These are phyloP conservation scores for Sycon ciliatum DNA, from an alignment of 37 sponge, comb jelly and placozoan species.

Conservation along the genomic window DNA sequence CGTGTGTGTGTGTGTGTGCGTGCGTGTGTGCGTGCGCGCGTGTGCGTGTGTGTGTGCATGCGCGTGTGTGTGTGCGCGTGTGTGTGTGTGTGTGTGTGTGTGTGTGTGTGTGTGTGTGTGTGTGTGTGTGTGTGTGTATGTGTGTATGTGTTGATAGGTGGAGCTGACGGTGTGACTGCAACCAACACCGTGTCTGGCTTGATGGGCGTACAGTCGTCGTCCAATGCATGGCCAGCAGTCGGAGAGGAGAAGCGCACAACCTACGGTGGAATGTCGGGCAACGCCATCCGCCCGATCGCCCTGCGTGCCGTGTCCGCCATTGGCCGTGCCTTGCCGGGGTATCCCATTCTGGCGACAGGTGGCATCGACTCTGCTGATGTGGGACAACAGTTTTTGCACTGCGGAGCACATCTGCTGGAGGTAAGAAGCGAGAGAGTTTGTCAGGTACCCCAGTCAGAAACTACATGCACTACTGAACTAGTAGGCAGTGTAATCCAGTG, in stretches of 20 bases:
- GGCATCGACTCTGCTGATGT: slow-evolving; percentile 81
- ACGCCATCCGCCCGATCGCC: slow-evolving; percentile 79
- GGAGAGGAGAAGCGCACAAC: slow-evolving; percentile 71
- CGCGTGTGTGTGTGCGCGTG: too few species aligned
- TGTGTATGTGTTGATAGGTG: slow-evolving; percentile 44
- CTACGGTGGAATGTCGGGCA: slow-evolving; percentile 83
- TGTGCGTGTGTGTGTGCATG: background rate
- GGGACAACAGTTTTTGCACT: slow-evolving; percentile 78
- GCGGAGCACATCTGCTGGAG: slow-evolving; percentile 75
- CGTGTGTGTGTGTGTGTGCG: background rate
- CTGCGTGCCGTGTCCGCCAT: slow-evolving; percentile 78
- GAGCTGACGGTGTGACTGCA: slow-evolving; percentile 87
- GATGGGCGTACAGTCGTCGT: slow-evolving; percentile 67
- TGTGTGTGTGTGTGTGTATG: too few species aligned
- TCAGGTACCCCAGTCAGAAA: too few species aligned
- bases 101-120: too few species aligned
- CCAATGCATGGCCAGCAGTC: slow-evolving; percentile 71
- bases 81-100: too few species aligned
- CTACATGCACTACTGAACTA: too few species aligned
- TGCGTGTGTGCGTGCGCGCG: background rate
- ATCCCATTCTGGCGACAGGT: slow-evolving; percentile 77
- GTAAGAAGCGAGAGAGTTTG: too few species aligned
- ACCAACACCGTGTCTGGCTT: slow-evolving; percentile 89
- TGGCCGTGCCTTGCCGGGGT: slow-evolving; percentile 65
- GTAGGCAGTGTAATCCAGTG: too few species aligned